phyloP scores from a whole-genome alignment of 2,888 invertebrate species.

The Emmelina monodactyla region DNA sequence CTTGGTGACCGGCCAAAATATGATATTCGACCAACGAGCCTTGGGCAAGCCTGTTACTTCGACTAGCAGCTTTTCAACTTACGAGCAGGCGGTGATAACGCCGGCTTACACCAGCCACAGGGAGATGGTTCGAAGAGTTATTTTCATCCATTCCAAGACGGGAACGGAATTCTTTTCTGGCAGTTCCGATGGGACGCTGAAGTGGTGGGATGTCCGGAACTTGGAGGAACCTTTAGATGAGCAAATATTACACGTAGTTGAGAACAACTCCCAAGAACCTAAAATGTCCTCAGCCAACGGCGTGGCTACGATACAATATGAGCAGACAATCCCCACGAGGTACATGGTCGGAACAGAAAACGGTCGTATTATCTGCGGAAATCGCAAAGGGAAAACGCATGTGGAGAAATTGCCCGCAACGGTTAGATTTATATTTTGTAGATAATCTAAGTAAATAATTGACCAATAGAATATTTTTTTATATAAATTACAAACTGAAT shows the following conservation, averaged over 20 bases:
- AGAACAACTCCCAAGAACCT: conserved; percentile 53
- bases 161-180: conserved; percentile 93
- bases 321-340: conserved; percentile 76
- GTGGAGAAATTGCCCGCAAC: conserved; percentile 69
- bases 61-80: too few relatives aligned
- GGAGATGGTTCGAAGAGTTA: conserved; percentile 83
- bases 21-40: conserved; percentile 79
- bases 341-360: conserved; percentile 78
- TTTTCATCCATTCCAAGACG: conserved; percentile 92
- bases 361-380: conserved; percentile 70
- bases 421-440: too few relatives aligned
- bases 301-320: conserved; percentile 72
- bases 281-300: conserved; percentile 66
- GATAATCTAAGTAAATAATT: too few relatives aligned
- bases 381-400: conserved; percentile 74
- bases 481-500: too few relatives aligned
- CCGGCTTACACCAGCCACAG: conserved; percentile 83
- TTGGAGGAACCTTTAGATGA: conserved; percentile 70
- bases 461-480: too few relatives aligned
- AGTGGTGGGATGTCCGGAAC: conserved; percentile 81
- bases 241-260: conserved; percentile 71
- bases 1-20: conserved; percentile 71
- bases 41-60: conserved; percentile 77
- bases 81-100: too few relatives aligned
- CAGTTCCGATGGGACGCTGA: conserved; percentile 86